Percentiles rank a stretch among this genome's conserved stretches.
phyloP scores from a whole-genome alignment of 1,140 invertebrate genomes.

The Zaprionus camerounensis region DNA sequence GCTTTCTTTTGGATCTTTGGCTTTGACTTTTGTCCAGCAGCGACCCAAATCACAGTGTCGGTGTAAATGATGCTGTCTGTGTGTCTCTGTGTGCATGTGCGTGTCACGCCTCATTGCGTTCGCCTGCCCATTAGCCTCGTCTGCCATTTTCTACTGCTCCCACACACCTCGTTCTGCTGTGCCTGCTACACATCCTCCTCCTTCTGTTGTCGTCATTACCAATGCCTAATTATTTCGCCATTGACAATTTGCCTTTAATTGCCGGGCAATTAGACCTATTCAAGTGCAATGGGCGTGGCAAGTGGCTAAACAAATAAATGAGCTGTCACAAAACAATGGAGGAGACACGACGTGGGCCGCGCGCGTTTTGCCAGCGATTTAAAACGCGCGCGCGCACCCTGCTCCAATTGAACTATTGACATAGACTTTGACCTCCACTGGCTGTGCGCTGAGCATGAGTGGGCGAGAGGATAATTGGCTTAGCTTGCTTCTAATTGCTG shows the following conservation, averaged over 20 bases:
- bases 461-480: conserved; percentile 69
- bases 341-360: background rate
- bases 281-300: conserved; percentile 13
- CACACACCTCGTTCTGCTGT: background rate
- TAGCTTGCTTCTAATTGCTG: conserved; percentile 70
- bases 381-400: conserved; percentile 2
- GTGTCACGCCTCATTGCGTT: conserved; percentile 64
- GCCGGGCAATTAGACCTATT: conserved; percentile 57
- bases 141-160: background rate
- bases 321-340: conserved; percentile 27
- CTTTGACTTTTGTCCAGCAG: conserved; percentile 46
- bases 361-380: conserved; percentile 25
- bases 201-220: conserved; percentile 1
- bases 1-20: conserved; percentile 23
- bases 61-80: conserved; percentile 11
- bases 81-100: conserved; percentile 11
- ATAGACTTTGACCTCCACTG: conserved; percentile 11
- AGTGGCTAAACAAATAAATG: conserved; percentile 59
- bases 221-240: conserved; percentile 71
- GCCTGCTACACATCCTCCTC: background rate
- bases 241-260: conserved; percentile 78
- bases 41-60: conserved; percentile 37
- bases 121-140: conserved; percentile 31
- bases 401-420: conserved; percentile 11
- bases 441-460: conserved; percentile 18